Conservation (phyloP, 2,888 invertebrate species). For the Orthosia gracilis region DNA sequence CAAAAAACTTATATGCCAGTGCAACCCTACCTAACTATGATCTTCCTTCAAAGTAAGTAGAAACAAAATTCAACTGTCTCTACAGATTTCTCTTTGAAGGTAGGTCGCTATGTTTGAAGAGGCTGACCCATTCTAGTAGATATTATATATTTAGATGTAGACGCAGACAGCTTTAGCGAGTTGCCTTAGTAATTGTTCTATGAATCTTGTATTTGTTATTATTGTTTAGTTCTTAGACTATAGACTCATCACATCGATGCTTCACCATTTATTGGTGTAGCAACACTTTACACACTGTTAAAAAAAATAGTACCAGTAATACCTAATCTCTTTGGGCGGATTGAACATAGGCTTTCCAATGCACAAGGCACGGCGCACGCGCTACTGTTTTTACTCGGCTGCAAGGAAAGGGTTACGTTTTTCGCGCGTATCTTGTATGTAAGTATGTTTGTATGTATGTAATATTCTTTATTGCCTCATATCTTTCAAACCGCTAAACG, state of each 20-base stretch:
- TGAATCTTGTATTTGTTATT: slow-evolving; percentile 64
- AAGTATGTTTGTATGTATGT: no score
- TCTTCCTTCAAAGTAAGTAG: slow-evolving; percentile 44
- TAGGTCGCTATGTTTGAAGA: slow-evolving; percentile 63
- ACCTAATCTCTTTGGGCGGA: no score
- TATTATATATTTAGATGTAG: slow-evolving; percentile 48
- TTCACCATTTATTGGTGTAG: slow-evolving; percentile 26
- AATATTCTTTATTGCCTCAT: no score
- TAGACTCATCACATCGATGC: slow-evolving; percentile 32
- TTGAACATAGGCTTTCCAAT: no score
- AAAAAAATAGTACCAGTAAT: no score
- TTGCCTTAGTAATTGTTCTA: slow-evolving; percentile 70
- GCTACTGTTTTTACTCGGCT: no score
- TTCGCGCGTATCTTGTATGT: no score
- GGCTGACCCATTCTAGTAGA: slow-evolving; percentile 69
- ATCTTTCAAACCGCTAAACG: no score
- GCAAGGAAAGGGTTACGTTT: no score
- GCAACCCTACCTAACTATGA: slow-evolving; percentile 22
- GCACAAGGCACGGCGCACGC: no score
- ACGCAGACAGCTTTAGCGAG: slow-evolving; percentile 73
- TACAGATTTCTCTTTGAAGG: slow-evolving; percentile 44
- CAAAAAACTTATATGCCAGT: not conserved
- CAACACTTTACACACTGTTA: not conserved
- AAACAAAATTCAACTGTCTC: slow-evolving; percentile 16
- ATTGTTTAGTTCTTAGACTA: slow-evolving; percentile 53